Percentiles rank a stretch among this genome's conserved stretches.
Conservation (phyloP, 2,888 invertebrate genomes). For the Eupithecia vulgata region DNA sequence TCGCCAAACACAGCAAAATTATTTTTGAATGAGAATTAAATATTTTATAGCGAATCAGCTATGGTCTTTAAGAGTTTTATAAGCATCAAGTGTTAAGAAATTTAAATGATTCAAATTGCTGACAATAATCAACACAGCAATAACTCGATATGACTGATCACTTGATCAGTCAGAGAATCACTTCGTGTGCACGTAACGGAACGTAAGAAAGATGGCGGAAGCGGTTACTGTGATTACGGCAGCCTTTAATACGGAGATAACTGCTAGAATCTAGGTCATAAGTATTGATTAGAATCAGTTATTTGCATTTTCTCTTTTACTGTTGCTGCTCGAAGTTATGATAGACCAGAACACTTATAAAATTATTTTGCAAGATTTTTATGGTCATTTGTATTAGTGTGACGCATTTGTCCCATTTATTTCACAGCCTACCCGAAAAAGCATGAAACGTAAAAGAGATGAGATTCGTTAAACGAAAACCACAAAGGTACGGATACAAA, state of each 20-base stretch:
- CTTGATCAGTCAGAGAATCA: constrained; percentile 55
- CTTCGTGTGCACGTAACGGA: constrained; percentile 61
- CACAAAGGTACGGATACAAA: constrained; percentile 20
- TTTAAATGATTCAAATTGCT: constrained; percentile 18
- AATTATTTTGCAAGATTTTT: not conserved
- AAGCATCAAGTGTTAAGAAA: not conserved
- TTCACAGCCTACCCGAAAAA: constrained; percentile 5
- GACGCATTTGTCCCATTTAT: not conserved
- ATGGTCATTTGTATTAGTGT: not conserved
- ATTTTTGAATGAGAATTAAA: not conserved
- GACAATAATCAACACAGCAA: constrained; percentile 20
- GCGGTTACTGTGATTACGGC: constrained; percentile 45
- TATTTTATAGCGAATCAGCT: not conserved
- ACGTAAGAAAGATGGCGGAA: constrained; percentile 57
- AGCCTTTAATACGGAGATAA: constrained; percentile 31
- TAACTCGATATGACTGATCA: constrained; percentile 37
- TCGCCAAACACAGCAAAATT: not conserved
- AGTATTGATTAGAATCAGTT: constrained; percentile 17
- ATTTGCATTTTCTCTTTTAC: constrained; percentile 11
- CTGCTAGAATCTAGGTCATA: constrained; percentile 21
- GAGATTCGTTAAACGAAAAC: constrained; percentile 14
- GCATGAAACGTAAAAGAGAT: constrained; percentile 10
- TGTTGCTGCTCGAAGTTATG: not conserved
- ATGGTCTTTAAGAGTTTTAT: not conserved
- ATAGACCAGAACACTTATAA: not conserved